These are phyloP conservation scores for Anoura caudifer DNA, from an alignment of 2,113 vertebrate genomes.

Conservation along the genomic window DNA sequence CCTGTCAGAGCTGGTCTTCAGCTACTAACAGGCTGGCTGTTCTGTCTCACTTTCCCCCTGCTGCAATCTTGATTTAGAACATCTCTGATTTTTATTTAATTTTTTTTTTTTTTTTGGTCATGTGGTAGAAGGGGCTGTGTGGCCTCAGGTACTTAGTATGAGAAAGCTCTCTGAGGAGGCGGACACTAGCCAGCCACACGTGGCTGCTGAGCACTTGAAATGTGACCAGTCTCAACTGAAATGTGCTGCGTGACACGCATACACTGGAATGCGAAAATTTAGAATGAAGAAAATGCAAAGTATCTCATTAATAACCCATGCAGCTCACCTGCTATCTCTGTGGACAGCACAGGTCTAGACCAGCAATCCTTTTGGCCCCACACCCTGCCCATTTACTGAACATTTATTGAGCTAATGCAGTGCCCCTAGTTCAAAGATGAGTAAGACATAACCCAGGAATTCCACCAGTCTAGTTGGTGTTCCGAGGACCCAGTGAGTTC, in stretches of 20 bases:
- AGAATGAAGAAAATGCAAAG: background rate
- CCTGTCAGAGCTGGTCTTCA: background rate
- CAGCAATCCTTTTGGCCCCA: background rate
- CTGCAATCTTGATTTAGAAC: background rate
- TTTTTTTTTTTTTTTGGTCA: background rate
- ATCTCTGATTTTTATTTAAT: background rate
- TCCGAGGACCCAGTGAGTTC: background rate
- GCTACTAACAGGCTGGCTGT: background rate
- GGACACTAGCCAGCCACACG: accelerated
- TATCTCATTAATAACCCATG: background rate
- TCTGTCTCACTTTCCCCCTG: background rate
- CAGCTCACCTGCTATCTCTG: background rate
- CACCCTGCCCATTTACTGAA: background rate
- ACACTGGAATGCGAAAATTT: background rate
- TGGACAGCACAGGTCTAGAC: background rate
- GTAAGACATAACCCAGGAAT: background rate
- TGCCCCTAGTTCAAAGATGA: background rate
- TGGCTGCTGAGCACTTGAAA: background rate
- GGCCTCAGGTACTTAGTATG: background rate
- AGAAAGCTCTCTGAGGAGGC: background rate
- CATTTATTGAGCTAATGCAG: background rate
- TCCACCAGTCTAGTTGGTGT: background rate
- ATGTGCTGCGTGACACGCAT: background rate
- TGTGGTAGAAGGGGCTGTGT: background rate
- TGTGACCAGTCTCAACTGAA: background rate